These are phyloP conservation scores for Brachionus paranguensis DNA, from an alignment of 1,140 invertebrate genomes.

Conservation along the genomic window DNA sequence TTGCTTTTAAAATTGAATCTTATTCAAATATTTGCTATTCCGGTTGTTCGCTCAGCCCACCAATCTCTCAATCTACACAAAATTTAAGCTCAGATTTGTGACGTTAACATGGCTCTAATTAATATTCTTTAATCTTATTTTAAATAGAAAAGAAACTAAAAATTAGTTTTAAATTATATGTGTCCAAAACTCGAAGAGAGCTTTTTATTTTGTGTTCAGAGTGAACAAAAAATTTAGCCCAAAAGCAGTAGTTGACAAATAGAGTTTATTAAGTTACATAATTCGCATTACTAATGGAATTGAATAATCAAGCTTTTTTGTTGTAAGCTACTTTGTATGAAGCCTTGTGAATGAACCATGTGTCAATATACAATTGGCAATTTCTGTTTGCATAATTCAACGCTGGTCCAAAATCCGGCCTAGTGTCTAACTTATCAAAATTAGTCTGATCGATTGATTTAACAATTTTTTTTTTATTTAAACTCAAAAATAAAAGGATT, in stretches of 20 bases:
- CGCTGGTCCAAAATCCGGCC: background rate
- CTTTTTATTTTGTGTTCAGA: background rate
- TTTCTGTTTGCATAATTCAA: background rate
- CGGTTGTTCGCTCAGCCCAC: background rate
- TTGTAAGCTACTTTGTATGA: background rate
- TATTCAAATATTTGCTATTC: conserved; percentile 20
- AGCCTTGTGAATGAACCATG: background rate
- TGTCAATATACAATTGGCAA: background rate
- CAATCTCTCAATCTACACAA: background rate
- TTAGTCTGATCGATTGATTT: conserved; percentile 4
- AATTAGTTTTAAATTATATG: background rate
- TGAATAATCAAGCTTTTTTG: background rate
- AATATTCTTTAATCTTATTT: conserved; percentile 32
- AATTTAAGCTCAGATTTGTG: background rate
- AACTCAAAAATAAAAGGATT: conserved; percentile 30
- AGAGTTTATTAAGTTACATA: background rate
- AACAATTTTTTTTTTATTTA: background rate
- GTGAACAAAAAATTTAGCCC: background rate
- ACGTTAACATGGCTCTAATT: conserved; percentile 17
- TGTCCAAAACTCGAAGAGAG: background rate
- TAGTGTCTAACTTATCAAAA: background rate
- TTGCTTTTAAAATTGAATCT: conserved; percentile 1
- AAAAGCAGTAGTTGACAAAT: background rate
- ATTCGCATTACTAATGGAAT: background rate
- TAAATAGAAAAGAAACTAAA: background rate